These are phyloP conservation scores for Meandrina meandrites DNA, from an alignment of 92 coral and sea anemone species.

Conservation along the genomic window DNA sequence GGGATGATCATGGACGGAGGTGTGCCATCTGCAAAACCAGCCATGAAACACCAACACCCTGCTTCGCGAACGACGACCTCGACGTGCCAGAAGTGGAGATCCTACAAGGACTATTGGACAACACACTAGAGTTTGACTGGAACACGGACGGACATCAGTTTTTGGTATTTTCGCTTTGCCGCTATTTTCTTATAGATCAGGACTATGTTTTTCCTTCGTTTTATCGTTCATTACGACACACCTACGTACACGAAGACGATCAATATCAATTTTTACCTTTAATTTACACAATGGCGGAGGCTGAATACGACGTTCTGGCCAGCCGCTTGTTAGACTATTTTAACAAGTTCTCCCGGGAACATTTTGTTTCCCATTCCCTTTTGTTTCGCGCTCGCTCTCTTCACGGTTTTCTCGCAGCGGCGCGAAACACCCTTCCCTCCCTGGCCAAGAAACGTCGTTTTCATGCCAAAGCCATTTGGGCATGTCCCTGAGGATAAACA, in stretches of 20 bases:
- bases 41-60: no score
- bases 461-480: background rate
- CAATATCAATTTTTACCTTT: no score
- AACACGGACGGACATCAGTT: background rate
- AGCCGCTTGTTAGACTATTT: background rate
- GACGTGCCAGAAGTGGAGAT: no score
- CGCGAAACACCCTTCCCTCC: background rate
- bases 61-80: no score
- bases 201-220: background rate
- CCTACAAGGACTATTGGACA: background rate
- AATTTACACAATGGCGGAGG: no score
- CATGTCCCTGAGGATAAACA: background rate
- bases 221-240: background rate
- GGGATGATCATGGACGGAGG: no score
- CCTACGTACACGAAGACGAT: background rate
- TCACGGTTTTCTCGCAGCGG: background rate
- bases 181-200: background rate
- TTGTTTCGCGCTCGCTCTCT: background rate
- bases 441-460: background rate
- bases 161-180: background rate
- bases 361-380: background rate
- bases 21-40: no score
- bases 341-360: background rate
- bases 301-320: conserved; percentile 6
- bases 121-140: background rate